A percentile compares a stretch with the other conserved stretches of the same genome.
Conservation (phyloP, 35 echinoderm and acorn worm genomes). For the Heliocidaris erythrogramma region DNA sequence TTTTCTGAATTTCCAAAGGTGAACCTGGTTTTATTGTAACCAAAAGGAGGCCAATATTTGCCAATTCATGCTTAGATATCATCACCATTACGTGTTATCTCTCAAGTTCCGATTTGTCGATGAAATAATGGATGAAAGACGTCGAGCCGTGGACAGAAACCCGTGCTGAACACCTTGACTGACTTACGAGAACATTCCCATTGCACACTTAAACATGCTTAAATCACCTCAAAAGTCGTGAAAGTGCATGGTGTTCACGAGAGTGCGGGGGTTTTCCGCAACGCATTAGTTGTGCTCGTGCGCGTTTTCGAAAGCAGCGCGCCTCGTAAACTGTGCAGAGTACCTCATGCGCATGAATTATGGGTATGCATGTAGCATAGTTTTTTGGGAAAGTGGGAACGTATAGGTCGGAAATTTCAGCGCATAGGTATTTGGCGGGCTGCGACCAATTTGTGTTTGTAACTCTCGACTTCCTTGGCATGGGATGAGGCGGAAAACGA, state of each 20-base stretch:
- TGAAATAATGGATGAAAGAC: slow-evolving; percentile 6
- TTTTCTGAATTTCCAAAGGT: background rate
- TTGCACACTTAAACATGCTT: background rate
- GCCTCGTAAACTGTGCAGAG: background rate
- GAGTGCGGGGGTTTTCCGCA: too few relatives aligned
- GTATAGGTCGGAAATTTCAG: background rate
- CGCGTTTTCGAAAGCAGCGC: background rate
- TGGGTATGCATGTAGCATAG: background rate
- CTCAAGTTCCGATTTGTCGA: background rate
- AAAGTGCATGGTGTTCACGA: too few relatives aligned
- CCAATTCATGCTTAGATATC: background rate
- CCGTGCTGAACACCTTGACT: background rate
- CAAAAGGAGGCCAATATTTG: slow-evolving; percentile 3
- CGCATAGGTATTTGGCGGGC: background rate
- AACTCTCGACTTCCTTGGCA: background rate
- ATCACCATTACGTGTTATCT: slow-evolving; percentile 17
- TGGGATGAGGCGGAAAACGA: background rate
- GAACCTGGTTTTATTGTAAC: background rate
- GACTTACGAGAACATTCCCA: background rate
- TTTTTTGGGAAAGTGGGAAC: background rate
- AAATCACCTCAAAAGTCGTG: background rate
- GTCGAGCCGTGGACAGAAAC: background rate
- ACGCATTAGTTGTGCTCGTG: background rate
- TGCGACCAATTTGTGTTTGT: slow-evolving; percentile 9
- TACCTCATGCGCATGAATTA: background rate